Evolutionary conservation across 2,797 vertebrate genomes (phyloP).

Genomic region (Tauraco hartlaubi): DNA sequence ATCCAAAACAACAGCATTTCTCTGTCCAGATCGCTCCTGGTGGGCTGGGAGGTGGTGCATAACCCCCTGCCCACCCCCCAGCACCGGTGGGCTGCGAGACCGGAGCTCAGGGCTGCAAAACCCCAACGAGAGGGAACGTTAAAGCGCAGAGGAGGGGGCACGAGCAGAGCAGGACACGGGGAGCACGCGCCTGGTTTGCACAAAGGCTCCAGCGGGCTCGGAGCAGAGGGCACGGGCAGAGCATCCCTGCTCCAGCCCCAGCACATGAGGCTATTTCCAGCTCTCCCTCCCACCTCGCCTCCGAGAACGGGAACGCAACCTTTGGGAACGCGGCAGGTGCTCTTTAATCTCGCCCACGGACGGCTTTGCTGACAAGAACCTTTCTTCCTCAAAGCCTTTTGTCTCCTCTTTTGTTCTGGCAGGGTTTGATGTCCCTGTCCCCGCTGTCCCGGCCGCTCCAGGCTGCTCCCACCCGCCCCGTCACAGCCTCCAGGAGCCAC

Average conservation of each 20-base stretch:
- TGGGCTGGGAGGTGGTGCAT: neutral
- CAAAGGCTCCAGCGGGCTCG: accelerated
- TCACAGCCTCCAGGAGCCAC: neutral
- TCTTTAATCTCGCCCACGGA: neutral
- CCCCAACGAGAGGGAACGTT: accelerated
- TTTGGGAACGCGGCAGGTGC: neutral
- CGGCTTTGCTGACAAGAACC: neutral
- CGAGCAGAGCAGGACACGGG: accelerated
- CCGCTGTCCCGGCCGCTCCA: neutral
- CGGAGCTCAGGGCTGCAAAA: neutral
- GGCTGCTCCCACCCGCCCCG: neutral
- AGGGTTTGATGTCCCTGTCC: neutral
- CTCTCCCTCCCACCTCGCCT: neutral
- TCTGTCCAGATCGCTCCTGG: neutral
- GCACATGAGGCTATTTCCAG: neutral
- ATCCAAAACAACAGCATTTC: neutral
- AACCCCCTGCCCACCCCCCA: neutral
- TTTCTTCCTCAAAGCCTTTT: neutral
- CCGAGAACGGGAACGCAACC: neutral
- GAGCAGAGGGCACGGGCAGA: neutral
- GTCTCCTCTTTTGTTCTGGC: neutral
- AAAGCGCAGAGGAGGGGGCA: neutral
- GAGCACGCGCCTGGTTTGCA: neutral
- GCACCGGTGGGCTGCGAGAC: too few relatives aligned
- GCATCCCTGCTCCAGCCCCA: neutral